These are phyloP conservation scores for Glossophaga mutica DNA, from an alignment of 2,797 vertebrate species.

Conservation along the genomic window DNA sequence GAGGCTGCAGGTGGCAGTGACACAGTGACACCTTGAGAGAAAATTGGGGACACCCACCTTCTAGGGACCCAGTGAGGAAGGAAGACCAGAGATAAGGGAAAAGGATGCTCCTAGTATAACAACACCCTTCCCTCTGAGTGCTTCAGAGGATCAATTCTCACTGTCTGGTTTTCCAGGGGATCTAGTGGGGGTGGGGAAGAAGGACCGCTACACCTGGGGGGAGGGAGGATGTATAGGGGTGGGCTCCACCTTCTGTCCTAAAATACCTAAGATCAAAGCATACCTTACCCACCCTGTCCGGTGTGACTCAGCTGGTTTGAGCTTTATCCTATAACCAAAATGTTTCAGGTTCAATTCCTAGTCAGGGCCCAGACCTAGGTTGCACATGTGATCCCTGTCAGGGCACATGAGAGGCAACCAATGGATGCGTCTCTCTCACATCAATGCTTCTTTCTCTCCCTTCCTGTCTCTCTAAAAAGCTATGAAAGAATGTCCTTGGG, in stretches of 20 bases:
- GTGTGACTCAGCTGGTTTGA: not conserved
- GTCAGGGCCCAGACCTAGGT: not conserved
- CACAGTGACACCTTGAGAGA: not conserved
- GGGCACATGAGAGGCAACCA: not conserved
- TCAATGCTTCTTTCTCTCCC: not conserved
- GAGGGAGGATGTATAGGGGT: accelerated
- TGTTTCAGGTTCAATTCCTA: not conserved
- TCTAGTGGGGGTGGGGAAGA: not conserved
- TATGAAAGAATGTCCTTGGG: not conserved
- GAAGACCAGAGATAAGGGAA: not conserved
- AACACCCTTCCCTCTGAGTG: not conserved
- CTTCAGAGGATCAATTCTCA: not conserved
- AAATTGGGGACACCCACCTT: not conserved
- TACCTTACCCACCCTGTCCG: not conserved
- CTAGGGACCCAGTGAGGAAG: not conserved
- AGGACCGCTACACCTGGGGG: not conserved
- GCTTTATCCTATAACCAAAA: not conserved
- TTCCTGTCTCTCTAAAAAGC: not conserved
- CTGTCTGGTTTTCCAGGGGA: not conserved
- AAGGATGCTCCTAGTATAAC: not conserved
- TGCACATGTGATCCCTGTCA: not conserved
- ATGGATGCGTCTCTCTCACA: not conserved
- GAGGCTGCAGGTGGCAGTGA: not conserved
- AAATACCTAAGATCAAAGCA: not conserved
- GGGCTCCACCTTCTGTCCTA: not conserved